Base-by-base conservation (phyloP, 2,113 vertebrate species). In the Hystrix brachyura region DNA sequence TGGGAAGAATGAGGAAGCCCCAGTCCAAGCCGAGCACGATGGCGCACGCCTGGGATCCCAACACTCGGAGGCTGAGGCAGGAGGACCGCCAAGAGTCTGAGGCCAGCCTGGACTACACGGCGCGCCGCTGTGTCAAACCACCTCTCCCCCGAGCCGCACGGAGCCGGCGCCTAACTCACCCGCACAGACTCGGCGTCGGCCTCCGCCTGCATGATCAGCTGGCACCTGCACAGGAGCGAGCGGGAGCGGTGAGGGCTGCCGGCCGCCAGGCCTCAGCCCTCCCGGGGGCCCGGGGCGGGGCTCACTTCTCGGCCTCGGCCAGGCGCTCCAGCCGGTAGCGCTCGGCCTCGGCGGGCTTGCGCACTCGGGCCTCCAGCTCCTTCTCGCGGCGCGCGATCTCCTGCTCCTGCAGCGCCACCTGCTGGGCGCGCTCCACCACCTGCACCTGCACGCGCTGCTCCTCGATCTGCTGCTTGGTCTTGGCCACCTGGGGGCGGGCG, bases 401-500 rank as follows among this genome's bases (percentile, higher is more conserved):
- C 98, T 99, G 99, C 93, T 99, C 99, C 98, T 99, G 99, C 89
- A 99, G 98, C 10, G 98, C 98, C 96, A 99, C 99, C 99, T 99
- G 99, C 98, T 99, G 99, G 5, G 99, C 89, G 1, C 99, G 98
- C 98, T 99, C 99, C 97, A 99, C 99, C 97, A 99, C 99, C 98
- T 99, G 98, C 79, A 99, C 98, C 98, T 99, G 99, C 97, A 99
- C 99, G 91, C 98, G 99, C 98, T 99, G 99, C 95, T 99, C 99
- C 98, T 99, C 99, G 1, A 99, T 99, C 93, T 98, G 98, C 98
- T 99, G 99, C 98, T 99, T 99, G 2, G 99, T 99, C 98, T 99
- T 99, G 82, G 99, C 99, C 97, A 99, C 99, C 99, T 99, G 82
- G 80, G 32, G 72, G 71, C 8, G 51, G 43, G 38, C 1, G 25